Evolutionary conservation across 2,888 invertebrate genomes (phyloP).

Genomic region (Apodemia duryi): DNA sequence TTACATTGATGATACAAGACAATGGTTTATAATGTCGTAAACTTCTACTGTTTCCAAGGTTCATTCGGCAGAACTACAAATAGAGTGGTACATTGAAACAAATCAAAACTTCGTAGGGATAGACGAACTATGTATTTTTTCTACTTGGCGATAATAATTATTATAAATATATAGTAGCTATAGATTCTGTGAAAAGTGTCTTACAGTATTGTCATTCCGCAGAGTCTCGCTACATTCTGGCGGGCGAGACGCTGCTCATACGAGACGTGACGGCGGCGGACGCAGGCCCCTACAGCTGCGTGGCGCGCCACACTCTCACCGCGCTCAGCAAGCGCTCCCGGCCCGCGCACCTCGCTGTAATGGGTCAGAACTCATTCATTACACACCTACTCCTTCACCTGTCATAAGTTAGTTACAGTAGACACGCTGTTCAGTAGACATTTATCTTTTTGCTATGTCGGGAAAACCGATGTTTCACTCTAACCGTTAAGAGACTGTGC

Average conservation of each 20-base stretch:
- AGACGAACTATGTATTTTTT: no score
- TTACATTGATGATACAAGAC: no score
- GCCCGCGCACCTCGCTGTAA: slow-evolving; percentile 78
- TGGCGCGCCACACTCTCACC: slow-evolving; percentile 83
- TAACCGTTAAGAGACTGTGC: no score
- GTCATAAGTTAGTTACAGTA: neutral
- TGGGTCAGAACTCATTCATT: slow-evolving; percentile 55
- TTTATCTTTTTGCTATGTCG: neutral
- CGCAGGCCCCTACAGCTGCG: slow-evolving; percentile 83
- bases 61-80: no score
- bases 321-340: slow-evolving; percentile 82
- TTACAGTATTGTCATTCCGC: slow-evolving; percentile 7
- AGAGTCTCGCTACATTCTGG: slow-evolving; percentile 53
- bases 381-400: neutral
- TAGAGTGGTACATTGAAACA: no score
- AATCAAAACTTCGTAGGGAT: no score
- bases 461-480: no score
- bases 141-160: no score
- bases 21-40: no score
- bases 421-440: neutral
- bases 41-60: no score
- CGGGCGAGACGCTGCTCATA: slow-evolving; percentile 53
- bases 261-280: slow-evolving; percentile 72
- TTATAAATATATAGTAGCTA: no score
- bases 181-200: no score